These are phyloP conservation scores for Neogobius melanostomus DNA, from an alignment of 2,113 vertebrate species.

Conservation along the genomic window DNA sequence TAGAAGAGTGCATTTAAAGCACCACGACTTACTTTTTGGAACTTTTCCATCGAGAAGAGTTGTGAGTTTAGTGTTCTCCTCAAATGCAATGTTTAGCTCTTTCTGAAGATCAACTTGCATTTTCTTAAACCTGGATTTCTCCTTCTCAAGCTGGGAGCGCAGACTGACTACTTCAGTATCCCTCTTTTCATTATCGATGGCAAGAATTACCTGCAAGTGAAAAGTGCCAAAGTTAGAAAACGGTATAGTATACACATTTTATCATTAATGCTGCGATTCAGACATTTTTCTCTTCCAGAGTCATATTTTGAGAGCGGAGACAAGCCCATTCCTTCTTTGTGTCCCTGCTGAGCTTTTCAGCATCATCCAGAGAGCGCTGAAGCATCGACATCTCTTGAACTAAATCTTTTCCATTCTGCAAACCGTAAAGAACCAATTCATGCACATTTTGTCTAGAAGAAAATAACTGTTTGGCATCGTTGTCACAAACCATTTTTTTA, in stretches of 20 bases:
- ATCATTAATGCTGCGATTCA: background rate
- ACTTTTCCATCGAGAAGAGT: constrained; percentile 83
- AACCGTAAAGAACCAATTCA: background rate
- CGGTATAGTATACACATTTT: background rate
- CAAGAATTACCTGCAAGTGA: constrained; percentile 73
- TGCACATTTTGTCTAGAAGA: no score
- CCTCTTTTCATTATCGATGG: constrained; percentile 70
- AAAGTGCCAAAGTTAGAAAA: background rate
- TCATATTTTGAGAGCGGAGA: constrained; percentile 83
- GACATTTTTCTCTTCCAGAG: constrained; percentile 76
- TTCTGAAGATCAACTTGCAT: constrained; percentile 89
- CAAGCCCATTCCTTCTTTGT: constrained; percentile 89
- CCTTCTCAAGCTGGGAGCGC: constrained; percentile 74
- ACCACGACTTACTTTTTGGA: constrained; percentile 82
- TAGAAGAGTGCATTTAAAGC: background rate
- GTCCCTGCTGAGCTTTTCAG: constrained; percentile 83
- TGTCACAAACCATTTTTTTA: constrained; percentile 69
- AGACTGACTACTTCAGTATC: constrained; percentile 75
- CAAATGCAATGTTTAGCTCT: constrained; percentile 82
- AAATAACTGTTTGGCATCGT: background rate
- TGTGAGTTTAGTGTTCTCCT: constrained; percentile 86
- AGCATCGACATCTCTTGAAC: constrained; percentile 79
- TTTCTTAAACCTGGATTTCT: constrained; percentile 77
- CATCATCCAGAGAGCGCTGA: constrained; percentile 84
- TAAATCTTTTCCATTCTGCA: constrained; percentile 79